phyloP scores from a whole-genome alignment of 2,113 vertebrate species.

The Corydoras maculifer region DNA sequence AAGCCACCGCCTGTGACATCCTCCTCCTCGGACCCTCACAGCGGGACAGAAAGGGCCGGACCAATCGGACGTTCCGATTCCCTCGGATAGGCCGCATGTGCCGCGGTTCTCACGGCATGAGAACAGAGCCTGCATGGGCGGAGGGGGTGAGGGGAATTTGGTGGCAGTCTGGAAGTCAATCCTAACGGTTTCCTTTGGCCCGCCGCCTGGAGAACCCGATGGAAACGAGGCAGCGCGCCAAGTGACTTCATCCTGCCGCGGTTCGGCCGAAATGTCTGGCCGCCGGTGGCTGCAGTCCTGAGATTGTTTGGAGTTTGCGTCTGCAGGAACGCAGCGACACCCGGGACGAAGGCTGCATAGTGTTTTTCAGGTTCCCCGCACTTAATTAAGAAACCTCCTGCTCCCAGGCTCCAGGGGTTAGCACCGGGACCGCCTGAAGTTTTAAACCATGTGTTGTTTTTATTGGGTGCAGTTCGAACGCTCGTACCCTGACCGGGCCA shows the following conservation, averaged over 20 bases:
- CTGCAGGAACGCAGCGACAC: conserved; percentile 35
- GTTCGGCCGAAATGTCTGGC: conserved; percentile 48
- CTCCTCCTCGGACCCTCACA: too few species aligned
- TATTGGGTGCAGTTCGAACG: conserved; percentile 53
- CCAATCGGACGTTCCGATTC: too few species aligned
- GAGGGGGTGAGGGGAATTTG: conserved; percentile 35
- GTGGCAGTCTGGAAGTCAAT: conserved; percentile 47
- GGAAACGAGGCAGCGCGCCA: conserved; percentile 74
- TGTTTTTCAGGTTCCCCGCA: too few species aligned
- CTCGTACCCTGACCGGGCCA: conserved; percentile 14
- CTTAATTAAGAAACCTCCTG: too few species aligned
- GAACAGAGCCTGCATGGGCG: background rate
- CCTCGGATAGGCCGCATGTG: too few species aligned
- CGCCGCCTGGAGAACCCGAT: conserved; percentile 66
- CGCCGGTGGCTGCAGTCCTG: conserved; percentile 15
- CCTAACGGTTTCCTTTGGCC: conserved; percentile 65
- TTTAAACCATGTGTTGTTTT: conserved; percentile 65
- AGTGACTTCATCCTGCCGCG: conserved; percentile 66
- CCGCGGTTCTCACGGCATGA: too few species aligned
- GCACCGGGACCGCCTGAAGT: conserved; percentile 38
- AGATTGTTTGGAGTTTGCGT: conserved; percentile 29
- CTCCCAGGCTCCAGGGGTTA: too few species aligned
- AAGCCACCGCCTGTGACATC: too few species aligned
- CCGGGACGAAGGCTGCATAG: background rate
- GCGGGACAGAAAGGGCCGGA: too few species aligned